Evolutionary conservation across 1,140 invertebrate species (phyloP).

Genomic region (Sogatella furcifera): DNA sequence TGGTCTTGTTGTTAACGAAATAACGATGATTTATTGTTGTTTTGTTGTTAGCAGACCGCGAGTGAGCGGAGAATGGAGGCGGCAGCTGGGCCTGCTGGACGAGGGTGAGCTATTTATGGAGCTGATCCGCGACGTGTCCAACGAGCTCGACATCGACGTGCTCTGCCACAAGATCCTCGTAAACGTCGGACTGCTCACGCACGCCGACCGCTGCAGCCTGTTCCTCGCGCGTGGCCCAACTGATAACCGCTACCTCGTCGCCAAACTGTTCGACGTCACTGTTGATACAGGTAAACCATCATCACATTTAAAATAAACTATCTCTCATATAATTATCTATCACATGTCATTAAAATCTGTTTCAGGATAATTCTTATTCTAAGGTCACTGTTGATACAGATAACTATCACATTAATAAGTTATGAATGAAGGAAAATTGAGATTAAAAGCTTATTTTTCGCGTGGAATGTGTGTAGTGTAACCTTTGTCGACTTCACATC

Average conservation of each 20-base stretch:
- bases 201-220: conserved; percentile 75
- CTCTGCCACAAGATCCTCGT: conserved; percentile 90
- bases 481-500: too few species aligned
- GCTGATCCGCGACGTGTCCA: conserved; percentile 83
- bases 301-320: too few species aligned
- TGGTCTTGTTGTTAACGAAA: too few species aligned
- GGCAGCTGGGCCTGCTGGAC: conserved; percentile 51
- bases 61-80: conserved; percentile 29
- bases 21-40: too few species aligned
- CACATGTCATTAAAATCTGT: too few species aligned
- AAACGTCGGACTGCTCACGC: conserved; percentile 76
- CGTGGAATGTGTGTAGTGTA: too few species aligned
- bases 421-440: too few species aligned
- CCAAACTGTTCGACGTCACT: conserved; percentile 86
- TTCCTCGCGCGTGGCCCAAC: conserved; percentile 74
- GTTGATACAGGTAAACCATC: conserved; percentile 57
- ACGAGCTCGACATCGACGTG: conserved; percentile 85
- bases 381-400: too few species aligned
- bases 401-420: too few species aligned
- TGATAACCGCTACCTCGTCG: conserved; percentile 66
- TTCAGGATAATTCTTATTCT: too few species aligned
- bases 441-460: too few species aligned
- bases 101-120: conserved; percentile 85
- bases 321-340: too few species aligned
- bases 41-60: conserved; percentile 11